Evolutionary conservation across 2,888 invertebrate genomes (phyloP), one percentile per base, ranked within the genome.

Genomic region (Chromoteleia sp.): DNA sequence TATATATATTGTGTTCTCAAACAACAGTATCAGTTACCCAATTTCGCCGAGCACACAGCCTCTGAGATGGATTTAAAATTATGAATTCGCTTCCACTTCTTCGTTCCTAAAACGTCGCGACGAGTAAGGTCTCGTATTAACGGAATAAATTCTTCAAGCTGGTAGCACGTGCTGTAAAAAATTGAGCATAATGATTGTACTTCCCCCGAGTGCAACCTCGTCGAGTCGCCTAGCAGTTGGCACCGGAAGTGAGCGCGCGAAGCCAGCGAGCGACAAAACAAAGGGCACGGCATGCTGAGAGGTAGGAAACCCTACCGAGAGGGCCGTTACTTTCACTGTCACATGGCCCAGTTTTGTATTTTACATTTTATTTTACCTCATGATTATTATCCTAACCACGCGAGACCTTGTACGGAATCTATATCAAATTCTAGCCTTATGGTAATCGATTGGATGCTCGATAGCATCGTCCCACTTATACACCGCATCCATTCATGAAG

Each of bases 161-260:
- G 41, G 39, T 59, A 87, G 86, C 89, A 88, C 88, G 88, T 88
- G 89, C 86, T 82, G 79, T 76, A 59, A 87, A 86, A 88, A 89
- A 88, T 88, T 86, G 87, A 88, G 84, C 85, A 84, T 73, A 79
- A 84, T 84, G 59, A 63, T 73, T 67, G 73, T 63, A 63, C 67
- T 48, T 68, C 71, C 76, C 71, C 52, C 43, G 6, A 21, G 29
- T 30, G 63, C 73, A 58, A 56, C 59, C 50, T 81, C 65, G 50
- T 71, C 58, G 58, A 19, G 48, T 75, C 59, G 68, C 78, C 70
- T 63, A 85, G 87, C 90, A 90, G 90, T 90, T 90, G 90, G 87
- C 89, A 87, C 89, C 89, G 91, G 91, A 91, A 91, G 89, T 88
- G 83, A 81, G 82, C 79, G 81, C 75, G 85, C 86, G 87, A 85